These are phyloP conservation scores for Poecilia latipinna DNA, from an alignment of 2,113 vertebrate species.

Conservation along the genomic window DNA sequence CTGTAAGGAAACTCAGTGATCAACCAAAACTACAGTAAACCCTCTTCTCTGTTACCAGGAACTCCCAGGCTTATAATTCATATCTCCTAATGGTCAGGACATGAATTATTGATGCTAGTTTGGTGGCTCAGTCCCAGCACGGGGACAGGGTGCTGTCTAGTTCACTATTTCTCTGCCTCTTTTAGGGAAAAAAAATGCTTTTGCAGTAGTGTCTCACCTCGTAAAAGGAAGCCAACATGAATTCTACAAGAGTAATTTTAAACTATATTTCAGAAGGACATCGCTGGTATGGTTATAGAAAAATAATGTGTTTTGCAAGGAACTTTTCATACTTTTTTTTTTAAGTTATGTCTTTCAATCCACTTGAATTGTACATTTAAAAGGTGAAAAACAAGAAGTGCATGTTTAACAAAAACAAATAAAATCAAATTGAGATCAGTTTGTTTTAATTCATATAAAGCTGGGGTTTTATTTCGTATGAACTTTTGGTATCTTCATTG, in stretches of 20 bases:
- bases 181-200: conserved; percentile 1
- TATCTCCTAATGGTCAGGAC: conserved; percentile 37
- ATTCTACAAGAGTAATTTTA: background rate
- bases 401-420: too few species aligned
- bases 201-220: conserved; percentile 23
- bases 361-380: too few species aligned
- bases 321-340: background rate
- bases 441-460: too few species aligned
- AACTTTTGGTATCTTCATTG: too few species aligned
- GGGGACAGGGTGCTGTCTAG: conserved; percentile 20
- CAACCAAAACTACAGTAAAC: too few species aligned
- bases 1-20: too few species aligned
- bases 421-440: too few species aligned
- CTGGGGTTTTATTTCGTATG: too few species aligned
- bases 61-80: conserved; percentile 36
- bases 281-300: background rate
- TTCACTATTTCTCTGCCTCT: conserved; percentile 15
- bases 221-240: conserved; percentile 7
- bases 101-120: conserved; percentile 59
- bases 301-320: background rate
- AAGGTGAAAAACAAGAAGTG: too few species aligned
- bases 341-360: too few species aligned
- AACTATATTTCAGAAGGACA: background rate
- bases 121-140: conserved; percentile 20
- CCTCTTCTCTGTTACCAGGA: conserved; percentile 7